Conservation (phyloP, 2,888 invertebrate species). For the Matsumyia berberina region DNA sequence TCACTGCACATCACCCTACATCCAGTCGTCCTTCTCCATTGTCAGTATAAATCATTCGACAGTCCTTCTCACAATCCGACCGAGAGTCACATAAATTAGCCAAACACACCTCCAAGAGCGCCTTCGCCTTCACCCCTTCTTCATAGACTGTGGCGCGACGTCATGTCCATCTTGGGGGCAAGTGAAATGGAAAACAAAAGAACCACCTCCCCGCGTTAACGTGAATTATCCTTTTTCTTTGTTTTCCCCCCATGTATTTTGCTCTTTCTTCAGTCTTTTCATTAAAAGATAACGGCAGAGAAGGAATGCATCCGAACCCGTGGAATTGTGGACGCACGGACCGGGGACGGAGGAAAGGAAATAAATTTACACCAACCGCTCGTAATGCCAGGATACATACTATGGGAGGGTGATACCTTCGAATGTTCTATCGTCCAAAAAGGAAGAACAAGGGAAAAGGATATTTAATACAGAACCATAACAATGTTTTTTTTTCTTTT, state of each 20-base stretch:
- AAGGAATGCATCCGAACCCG: constrained; percentile 61
- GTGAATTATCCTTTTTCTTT: constrained; percentile 69
- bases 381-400: constrained; percentile 20
- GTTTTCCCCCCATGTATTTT: constrained; percentile 18
- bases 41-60: constrained; percentile 56
- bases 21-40: constrained; percentile 2
- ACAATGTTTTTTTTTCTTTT: constrained; percentile 36
- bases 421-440: constrained; percentile 54
- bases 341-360: constrained; percentile 20
- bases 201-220: constrained; percentile 3
- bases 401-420: constrained; percentile 34
- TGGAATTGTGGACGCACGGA: neutral
- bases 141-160: constrained; percentile 26
- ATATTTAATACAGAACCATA: constrained; percentile 67
- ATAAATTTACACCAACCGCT: constrained; percentile 70
- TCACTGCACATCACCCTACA: constrained; percentile 16
- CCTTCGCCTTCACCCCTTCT: constrained; percentile 28
- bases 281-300: constrained; percentile 70
- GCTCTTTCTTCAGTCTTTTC: constrained; percentile 57
- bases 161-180: constrained; percentile 52
- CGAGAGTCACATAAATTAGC: constrained; percentile 64
- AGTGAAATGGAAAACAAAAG: constrained; percentile 14
- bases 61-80: constrained; percentile 45
- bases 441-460: constrained; percentile 34
- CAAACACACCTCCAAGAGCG: constrained; percentile 54